These are phyloP conservation scores for Dolichomitus sp. DNA, from an alignment of 2,888 invertebrate genomes.

Conservation along the genomic window DNA sequence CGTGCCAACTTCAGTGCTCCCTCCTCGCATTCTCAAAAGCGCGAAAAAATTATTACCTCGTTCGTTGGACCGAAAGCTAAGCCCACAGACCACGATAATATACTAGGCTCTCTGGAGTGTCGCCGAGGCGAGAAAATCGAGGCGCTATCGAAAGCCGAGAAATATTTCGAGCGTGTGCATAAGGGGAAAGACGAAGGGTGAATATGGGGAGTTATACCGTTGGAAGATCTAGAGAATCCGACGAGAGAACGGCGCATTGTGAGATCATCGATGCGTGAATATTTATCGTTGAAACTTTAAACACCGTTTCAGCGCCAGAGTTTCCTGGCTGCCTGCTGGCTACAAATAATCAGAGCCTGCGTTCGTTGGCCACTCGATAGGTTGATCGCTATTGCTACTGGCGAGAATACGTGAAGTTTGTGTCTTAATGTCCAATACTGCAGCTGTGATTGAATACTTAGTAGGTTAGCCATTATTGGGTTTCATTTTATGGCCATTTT, in stretches of 20 bases:
- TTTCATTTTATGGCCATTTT: neutral
- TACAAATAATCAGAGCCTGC: constrained; percentile 36
- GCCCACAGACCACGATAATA: constrained; percentile 58
- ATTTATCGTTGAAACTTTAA: constrained; percentile 67
- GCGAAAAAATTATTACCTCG: constrained; percentile 66
- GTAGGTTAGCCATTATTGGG: neutral
- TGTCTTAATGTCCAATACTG: neutral
- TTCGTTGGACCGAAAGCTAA: constrained; percentile 58
- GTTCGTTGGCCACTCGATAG: constrained; percentile 22
- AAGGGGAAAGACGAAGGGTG: constrained; percentile 52
- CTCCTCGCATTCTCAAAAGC: constrained; percentile 13
- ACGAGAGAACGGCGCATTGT: constrained; percentile 35
- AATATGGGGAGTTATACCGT: constrained; percentile 32
- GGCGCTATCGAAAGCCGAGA: constrained; percentile 59
- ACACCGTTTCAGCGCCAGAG: constrained; percentile 64
- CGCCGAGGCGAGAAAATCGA: constrained; percentile 54
- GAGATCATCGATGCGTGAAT: constrained; percentile 61
- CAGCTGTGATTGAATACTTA: neutral
- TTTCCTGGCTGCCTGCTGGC: constrained; percentile 27
- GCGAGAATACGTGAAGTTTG: neutral
- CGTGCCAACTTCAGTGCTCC: constrained; percentile 60
- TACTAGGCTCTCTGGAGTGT: constrained; percentile 40
- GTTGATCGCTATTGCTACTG: constrained; percentile 11
- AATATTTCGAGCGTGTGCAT: constrained; percentile 73
- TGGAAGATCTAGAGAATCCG: constrained; percentile 36